Evolutionary conservation across 2,888 invertebrate species (phyloP), one percentile per base, ranked within the genome.

Genomic region (Ophraella communa): DNA sequence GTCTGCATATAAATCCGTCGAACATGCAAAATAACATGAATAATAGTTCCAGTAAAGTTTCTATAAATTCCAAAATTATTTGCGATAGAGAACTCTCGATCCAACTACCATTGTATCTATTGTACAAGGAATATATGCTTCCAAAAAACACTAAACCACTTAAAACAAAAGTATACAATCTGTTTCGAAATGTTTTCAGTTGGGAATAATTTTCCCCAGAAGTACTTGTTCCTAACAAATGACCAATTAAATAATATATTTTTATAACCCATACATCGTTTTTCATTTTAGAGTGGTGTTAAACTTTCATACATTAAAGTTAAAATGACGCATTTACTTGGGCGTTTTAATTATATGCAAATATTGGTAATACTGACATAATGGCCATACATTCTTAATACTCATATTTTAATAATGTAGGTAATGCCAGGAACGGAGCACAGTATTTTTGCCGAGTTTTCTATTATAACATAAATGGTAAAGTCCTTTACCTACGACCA

Each of bases 21-120:
- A 51, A 17, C 20, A 69, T 67, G 8, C 35, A 59, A 23, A 55
- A 39, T 23, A 69, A 8, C 65, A 69, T 62, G n/a, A 67, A 64
- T 4, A 55, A 33, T 2, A 67, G 4, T 23, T 69, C 66, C 1
- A 63, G 54, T 5, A 63, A 7, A 10, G 58, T 54, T 47, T 65
- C 65, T 7, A 52, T 35, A 14, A 42, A 35, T 58, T 69, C 66
- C n/a, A 65, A 44, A 35, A 59, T 63, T 10, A 60, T 49, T 56
- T 63, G 61, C 0, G 55, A 64, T 20, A 60, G 3, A 11, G 54
- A 44, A 51, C 17, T 45, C 3, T 14, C 7, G 11, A 10, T 44
- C 64, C 65, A 51, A 55, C 30, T 59, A 27, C 51, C 66, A 53
- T 53, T 3, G n/a, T 21, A 53, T 57, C 68, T 62, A 23, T 35